Base-by-base conservation (phyloP, 2,888 invertebrate genomes). In the Candidula unifasciata region DNA sequence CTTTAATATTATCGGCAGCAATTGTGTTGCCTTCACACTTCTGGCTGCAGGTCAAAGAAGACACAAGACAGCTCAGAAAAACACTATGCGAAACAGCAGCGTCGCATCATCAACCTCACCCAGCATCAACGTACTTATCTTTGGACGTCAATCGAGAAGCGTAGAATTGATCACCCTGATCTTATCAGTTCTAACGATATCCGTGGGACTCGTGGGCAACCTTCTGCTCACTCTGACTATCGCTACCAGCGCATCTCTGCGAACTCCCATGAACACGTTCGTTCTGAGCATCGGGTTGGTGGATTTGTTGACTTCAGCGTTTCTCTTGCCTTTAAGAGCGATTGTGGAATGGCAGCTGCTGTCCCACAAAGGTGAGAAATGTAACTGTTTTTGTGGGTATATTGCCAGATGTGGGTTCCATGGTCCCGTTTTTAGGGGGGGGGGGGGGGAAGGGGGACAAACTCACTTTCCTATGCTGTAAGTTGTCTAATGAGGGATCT, bases 191-290 rank as follows among this genome's bases (percentile, higher is more conserved):
- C 13, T 83, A 24, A 83, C 78, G 16, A 78, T 77, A 5, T 24
- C 57, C n/a, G 71, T 83, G 10, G 83, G 83, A 5, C 37, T 60
- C 35, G 69, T 78, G 13, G 78, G 78, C 6, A 83, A 83, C 27
- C n/a, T 37, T 0, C 57, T 83, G 44, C 3, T 83, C 27, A 64
- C 69, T 16, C 33, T 78, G 27, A 83, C 83, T 30, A 82, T 86
- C 74, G 76, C 66, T 5, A 57, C 10, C 30, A 73, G 33, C 30
- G 60, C 69, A 33, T 84, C 87, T 6, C 80, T 90, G 21, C 84
- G 88, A 30, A 90, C 89, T 0, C 86, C 87, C 27, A 90, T 90
- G 85, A 90, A 89, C 73, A 83, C 86, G 0, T 88, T 87, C 81
- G 79, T 90, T 27, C 86, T 89, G 13, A 87, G 87, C 77, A 85